phyloP scores from a whole-genome alignment of 2,888 invertebrate genomes.

The Drosophila ezoana region DNA sequence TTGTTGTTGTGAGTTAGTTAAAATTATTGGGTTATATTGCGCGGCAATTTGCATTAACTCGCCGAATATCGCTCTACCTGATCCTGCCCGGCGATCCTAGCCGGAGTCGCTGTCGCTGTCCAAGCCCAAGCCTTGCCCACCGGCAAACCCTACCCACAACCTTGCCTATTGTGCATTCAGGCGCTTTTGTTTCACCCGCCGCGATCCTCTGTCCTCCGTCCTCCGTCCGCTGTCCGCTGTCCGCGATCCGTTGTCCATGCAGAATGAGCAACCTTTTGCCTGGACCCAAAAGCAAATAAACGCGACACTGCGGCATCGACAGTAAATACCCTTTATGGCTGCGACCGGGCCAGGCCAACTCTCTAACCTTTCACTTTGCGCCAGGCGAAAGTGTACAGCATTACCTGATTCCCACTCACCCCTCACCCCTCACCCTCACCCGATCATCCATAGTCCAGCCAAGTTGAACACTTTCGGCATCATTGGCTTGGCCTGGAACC shows the following conservation, averaged over 20 bases:
- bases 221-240: not conserved
- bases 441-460: constrained; percentile 29
- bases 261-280: constrained; percentile 44
- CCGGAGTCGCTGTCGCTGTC: constrained; percentile 16
- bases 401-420: constrained; percentile 39
- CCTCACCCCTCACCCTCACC: constrained; percentile 38
- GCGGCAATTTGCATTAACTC: constrained; percentile 81
- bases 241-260: constrained; percentile 21
- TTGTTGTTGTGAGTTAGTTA: constrained; percentile 59
- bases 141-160: constrained; percentile 69
- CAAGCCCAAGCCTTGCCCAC: constrained; percentile 72
- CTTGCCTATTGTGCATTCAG: constrained; percentile 76
- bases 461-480: constrained; percentile 68
- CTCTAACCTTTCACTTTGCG: constrained; percentile 54
- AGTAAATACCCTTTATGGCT: constrained; percentile 80
- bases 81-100: constrained; percentile 32
- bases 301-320: constrained; percentile 76
- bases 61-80: constrained; percentile 45
- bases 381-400: constrained; percentile 32
- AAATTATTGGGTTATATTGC: constrained; percentile 83
- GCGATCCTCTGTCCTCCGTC: constrained; percentile 17
- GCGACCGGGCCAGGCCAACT: constrained; percentile 5
- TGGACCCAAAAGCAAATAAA: constrained; percentile 54
- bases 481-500: constrained; percentile 22
- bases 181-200: constrained; percentile 57